phyloP scores from a whole-genome alignment of 2,797 vertebrate genomes.

The Cyclura pinguis region DNA sequence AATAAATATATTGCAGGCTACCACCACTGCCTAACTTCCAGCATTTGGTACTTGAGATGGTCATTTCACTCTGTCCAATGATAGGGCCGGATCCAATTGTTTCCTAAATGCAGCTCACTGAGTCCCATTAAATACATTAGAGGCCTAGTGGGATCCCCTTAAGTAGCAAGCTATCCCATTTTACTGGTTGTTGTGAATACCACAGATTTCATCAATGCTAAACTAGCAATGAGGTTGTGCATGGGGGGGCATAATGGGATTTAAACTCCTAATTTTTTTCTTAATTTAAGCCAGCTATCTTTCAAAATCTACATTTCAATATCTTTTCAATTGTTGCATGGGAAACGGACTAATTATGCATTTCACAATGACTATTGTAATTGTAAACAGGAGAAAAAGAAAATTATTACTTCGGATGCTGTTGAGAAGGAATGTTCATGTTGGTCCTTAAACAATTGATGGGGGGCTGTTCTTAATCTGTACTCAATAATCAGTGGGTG shows the following conservation, averaged over 20 bases:
- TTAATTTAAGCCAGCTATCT: conserved; percentile 32
- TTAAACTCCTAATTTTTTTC: neutral
- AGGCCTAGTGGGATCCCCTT: conserved; percentile 59
- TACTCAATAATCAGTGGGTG: neutral
- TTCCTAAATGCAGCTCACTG: too few species aligned
- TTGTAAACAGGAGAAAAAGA: conserved; percentile 37
- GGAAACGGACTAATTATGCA: conserved; percentile 58
- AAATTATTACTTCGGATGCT: neutral
- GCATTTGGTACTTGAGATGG: too few species aligned
- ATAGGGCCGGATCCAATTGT: too few species aligned
- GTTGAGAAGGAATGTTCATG: neutral
- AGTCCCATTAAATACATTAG: conserved; percentile 65
- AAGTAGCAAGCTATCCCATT: conserved; percentile 63
- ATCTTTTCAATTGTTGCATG: conserved; percentile 27
- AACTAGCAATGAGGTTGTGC: conserved; percentile 43
- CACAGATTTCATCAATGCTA: conserved; percentile 55
- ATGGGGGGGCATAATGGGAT: conserved; percentile 4
- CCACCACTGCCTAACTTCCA: too few species aligned
- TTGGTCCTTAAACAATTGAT: conserved; percentile 48
- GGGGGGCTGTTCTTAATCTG: neutral
- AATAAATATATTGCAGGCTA: too few species aligned
- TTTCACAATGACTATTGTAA: conserved; percentile 42
- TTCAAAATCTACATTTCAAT: conserved; percentile 39
- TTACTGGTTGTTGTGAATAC: conserved; percentile 60
- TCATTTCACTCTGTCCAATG: neutral